Evolutionary conservation across 2,797 vertebrate genomes (phyloP).

Genomic region (Tangara arthus): DNA sequence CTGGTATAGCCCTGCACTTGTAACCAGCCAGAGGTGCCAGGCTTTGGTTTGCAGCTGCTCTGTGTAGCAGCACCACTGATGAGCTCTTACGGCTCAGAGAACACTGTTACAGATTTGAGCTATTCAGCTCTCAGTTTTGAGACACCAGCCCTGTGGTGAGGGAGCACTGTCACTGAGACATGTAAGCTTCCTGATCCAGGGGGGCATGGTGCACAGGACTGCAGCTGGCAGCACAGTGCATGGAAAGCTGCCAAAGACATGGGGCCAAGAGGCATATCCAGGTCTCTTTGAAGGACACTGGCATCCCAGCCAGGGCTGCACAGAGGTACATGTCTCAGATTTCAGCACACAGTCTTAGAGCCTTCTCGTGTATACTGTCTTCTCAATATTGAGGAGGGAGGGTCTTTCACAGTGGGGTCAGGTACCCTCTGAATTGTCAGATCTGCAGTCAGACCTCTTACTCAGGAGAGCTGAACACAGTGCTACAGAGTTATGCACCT

Average conservation of each 20-base stretch:
- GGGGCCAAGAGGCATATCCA: neutral
- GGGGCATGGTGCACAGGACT: rapidly evolving
- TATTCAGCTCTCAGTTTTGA: neutral
- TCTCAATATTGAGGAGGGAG: neutral
- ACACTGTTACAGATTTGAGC: neutral
- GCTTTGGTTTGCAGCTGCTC: neutral
- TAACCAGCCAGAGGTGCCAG: neutral
- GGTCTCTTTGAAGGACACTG: neutral
- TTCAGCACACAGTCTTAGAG: neutral
- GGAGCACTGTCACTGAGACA: neutral
- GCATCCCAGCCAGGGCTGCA: neutral
- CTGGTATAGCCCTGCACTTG: neutral
- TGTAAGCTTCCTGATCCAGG: rapidly evolving
- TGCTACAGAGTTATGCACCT: neutral
- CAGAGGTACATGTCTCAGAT: neutral
- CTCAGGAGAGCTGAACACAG: neutral
- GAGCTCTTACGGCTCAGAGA: neutral
- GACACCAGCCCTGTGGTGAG: neutral
- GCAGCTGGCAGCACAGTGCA: neutral
- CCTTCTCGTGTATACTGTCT: neutral
- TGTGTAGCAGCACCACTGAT: neutral
- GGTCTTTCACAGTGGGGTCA: neutral
- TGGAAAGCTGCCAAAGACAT: neutral
- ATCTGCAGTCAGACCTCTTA: neutral
- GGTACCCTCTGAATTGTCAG: neutral